Base-by-base conservation (phyloP, 2,888 invertebrate species). In the Strigamia transsilvanica region DNA sequence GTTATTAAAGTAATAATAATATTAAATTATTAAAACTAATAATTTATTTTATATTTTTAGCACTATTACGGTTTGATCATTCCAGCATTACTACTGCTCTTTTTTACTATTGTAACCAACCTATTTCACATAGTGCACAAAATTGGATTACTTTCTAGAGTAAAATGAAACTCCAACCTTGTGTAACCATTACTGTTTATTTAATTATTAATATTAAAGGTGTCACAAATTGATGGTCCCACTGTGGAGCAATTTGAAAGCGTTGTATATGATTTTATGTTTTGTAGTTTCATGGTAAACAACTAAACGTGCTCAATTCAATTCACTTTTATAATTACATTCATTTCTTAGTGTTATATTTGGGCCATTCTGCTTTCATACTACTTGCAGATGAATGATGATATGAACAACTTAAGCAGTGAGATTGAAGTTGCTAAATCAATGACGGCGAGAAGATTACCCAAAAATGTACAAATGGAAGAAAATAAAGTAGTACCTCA, bases 171-270 rank as follows among this genome's bases (percentile, higher is more conserved):
- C 5, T 23, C 61, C 0, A 21, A 21, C 5, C 13, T 27, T n/a
- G 23, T 3, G 18, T 66, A 21, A 66, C 0, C 12, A 66, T 0
- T 66, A 10, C 18, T 12, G 18, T 66, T 27, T 23, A 66, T 21
- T 66, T 66, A 1, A 18, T 23, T 21, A 5, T 66, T n/a, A 1
- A 66, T 18, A 12, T 73, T 73, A 15, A 23, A 73, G 27, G 27
- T 73, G 9, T 73, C 73, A 32, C 9, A 5, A 13, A 56, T 5
- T n/a, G 6, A 56, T 18, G 73, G 73, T 15, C 73, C 73, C n/a
- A 73, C 12, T 12, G n/a, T 73, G 23, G 73, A 73, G 73, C 73
- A 73, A 73, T 73, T 73, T 32, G 73, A 73, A 73, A 73, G 73
- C 32, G 27, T 73, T 27, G 3, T 73, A n/a, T 73, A 27, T 15